Percentiles rank a stretch among this genome's conserved stretches.
phyloP scores from a whole-genome alignment of 2,113 vertebrate genomes.

The Danionella cerebrum region DNA sequence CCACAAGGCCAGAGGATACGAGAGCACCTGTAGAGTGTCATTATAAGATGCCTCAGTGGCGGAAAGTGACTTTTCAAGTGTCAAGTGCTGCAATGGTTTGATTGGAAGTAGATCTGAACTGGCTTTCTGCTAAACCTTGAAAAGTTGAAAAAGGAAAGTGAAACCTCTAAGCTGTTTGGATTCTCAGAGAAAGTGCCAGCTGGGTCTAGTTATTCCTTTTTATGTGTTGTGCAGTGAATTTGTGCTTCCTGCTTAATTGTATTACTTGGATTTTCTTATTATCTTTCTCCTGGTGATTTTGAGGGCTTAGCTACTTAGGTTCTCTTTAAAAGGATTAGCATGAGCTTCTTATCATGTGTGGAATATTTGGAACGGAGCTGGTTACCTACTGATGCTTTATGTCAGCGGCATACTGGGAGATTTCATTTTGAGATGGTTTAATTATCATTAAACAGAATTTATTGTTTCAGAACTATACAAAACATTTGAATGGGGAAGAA shows the following conservation, averaged over 20 bases:
- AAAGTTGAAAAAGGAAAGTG: not conserved
- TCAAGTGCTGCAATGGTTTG: not conserved
- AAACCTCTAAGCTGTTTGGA: not conserved
- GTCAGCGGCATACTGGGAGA: not conserved
- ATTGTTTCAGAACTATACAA: not conserved
- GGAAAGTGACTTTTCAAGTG: not conserved
- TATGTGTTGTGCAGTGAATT: not conserved
- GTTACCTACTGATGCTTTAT: not conserved
- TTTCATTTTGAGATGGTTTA: not conserved
- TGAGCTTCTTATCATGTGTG: constrained; percentile 3
- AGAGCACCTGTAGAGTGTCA: not conserved
- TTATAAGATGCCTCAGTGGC: not conserved
- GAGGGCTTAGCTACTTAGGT: constrained; percentile 4
- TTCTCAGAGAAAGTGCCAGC: too few species aligned
- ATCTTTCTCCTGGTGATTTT: not conserved
- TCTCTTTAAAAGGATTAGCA: constrained; percentile 19
- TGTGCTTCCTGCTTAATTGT: not conserved
- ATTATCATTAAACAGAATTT: too few species aligned
- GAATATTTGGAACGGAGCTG: not conserved
- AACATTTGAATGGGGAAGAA: not conserved
- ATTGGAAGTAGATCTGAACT: not conserved
- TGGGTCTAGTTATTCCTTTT: not conserved
- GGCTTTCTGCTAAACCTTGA: not conserved
- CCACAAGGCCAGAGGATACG: not conserved
- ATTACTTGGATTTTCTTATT: not conserved